Evolutionary conservation across 2,888 invertebrate genomes (phyloP), one percentile per base, ranked within the genome.

Genomic region (Iselma pallidipennis): DNA sequence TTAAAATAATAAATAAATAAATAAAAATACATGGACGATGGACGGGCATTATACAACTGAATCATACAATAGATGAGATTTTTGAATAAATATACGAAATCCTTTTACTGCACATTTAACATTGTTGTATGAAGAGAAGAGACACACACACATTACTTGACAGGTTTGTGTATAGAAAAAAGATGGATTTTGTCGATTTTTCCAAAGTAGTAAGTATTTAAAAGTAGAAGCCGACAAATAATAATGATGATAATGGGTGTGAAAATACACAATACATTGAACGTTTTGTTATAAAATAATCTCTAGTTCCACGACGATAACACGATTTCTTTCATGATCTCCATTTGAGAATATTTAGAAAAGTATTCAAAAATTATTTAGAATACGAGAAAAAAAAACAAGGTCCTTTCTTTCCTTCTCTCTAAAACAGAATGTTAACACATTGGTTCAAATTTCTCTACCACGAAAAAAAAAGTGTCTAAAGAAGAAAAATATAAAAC

Each of bases 131-230:
- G 6, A 25, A 25, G 25, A 25, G 25, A 3, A 4, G 25, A 4
- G 25, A n/a, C n/a, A n/a, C n/a, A n/a, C n/a, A n/a, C n/a, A n/a
- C 6, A 25, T 25, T 37, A 2, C 19, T 45, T 45, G 45, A 45
- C 45, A 45, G 45, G 19, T 45, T 45, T 45, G 45, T 45, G 10
- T 45, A n/a, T 45, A 45, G 16, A 2, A 1, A 12, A 45, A 45
- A 45, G 45, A 45, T 45, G 37, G 37, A 37, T 45, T 45, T 45
- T 33, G 42, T 45, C 42, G 42, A 45, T 37, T 37, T 37, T 37
- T 14, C 16, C 16, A 16, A 37, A 16, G 31, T 14, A 14, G n/a
- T 33, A 33, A 37, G n/a, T n/a, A n/a, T n/a, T n/a, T n/a, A n/a
- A n/a, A n/a, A n/a, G n/a, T n/a, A 37, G 45, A 12, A 45, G 45